Percentiles rank a stretch among this genome's conserved stretches.
Conservation (phyloP, 2,113 vertebrate species). For the Uria aalge region DNA sequence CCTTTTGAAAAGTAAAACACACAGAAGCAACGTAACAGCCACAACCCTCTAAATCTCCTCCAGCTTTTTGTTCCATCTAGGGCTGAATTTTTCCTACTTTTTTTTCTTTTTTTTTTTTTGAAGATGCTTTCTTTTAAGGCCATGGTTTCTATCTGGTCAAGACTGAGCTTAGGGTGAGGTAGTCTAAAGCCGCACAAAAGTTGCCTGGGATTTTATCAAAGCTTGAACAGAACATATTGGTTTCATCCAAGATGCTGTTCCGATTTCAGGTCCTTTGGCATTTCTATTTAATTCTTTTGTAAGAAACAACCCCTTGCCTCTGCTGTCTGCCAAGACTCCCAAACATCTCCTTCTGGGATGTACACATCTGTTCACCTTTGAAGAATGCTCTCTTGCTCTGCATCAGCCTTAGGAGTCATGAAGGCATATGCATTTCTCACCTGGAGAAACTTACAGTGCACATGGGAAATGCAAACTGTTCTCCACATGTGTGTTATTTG, state of each 20-base stretch:
- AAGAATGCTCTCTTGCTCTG: background rate
- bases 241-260: background rate
- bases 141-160: background rate
- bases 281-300: background rate
- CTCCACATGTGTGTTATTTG: background rate
- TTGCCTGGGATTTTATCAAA: background rate
- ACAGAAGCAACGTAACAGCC: background rate
- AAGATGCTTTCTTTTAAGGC: background rate
- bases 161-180: background rate
- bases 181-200: background rate
- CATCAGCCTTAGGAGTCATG: background rate
- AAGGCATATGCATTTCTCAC: background rate
- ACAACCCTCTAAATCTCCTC: background rate
- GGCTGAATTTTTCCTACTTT: background rate
- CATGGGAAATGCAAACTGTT: background rate
- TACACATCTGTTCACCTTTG: background rate
- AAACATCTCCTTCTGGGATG: background rate
- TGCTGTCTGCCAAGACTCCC: background rate
- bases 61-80: background rate
- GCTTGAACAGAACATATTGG: background rate
- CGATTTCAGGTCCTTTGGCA: background rate
- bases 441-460: background rate
- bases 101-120: background rate
- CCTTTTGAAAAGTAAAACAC: background rate
- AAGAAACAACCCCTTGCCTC: background rate